Percentiles rank a stretch among this genome's conserved stretches.
phyloP scores from a whole-genome alignment of 2,113 vertebrate species.

The Butastur rufipennis region DNA sequence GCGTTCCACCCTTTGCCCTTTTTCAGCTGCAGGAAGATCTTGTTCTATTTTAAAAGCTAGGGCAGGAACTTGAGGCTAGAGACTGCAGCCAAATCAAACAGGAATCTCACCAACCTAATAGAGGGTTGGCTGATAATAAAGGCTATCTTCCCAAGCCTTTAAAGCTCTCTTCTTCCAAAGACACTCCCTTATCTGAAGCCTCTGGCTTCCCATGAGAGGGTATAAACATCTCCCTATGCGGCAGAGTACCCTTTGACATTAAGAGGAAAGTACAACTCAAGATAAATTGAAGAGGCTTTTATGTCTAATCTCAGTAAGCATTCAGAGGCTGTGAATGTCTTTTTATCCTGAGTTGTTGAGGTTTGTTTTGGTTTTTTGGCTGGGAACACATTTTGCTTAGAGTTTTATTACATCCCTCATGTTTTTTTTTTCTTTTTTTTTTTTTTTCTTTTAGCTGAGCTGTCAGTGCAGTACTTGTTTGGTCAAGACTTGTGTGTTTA shows the following conservation, averaged over 20 bases:
- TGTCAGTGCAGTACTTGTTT: conserved; percentile 48
- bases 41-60: conserved; percentile 47
- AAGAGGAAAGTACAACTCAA: conserved; percentile 28
- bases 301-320: conserved; percentile 46
- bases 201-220: conserved; percentile 21
- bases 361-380: conserved; percentile 17
- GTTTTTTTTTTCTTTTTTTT: not conserved
- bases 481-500: conserved; percentile 35
- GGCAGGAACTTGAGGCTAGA: not conserved
- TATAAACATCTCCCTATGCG: not conserved
- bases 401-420: not conserved
- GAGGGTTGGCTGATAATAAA: not conserved
- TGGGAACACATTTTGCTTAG: not conserved
- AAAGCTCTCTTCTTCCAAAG: conserved; percentile 33
- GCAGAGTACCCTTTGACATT: conserved; percentile 25
- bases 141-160: conserved; percentile 23
- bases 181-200: conserved; percentile 47
- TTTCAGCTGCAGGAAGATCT: conserved; percentile 21
- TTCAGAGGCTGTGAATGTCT: conserved; percentile 36
- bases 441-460: not conserved
- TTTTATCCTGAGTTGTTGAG: conserved; percentile 27
- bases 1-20: not conserved
- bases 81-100: conserved; percentile 32
- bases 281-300: conserved; percentile 43
- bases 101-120: conserved; percentile 26